phyloP scores from a whole-genome alignment of 1,140 invertebrate species.

The Mizuhopecten yessoensis region DNA sequence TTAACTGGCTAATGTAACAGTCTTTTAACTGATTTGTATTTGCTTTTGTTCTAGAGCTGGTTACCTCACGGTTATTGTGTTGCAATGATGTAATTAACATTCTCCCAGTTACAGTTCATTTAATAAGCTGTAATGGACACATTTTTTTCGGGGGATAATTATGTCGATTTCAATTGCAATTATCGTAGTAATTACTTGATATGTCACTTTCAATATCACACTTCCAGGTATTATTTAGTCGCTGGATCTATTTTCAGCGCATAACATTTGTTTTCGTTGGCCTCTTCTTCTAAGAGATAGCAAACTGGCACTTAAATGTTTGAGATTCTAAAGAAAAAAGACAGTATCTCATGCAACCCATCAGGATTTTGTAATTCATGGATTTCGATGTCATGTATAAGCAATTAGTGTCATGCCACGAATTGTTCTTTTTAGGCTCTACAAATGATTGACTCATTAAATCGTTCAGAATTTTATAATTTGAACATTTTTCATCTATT shows the following conservation, averaged over 20 bases:
- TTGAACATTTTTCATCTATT: background rate
- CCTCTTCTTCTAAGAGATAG: background rate
- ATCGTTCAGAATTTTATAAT: background rate
- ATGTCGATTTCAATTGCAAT: background rate
- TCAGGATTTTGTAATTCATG: background rate
- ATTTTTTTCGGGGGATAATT: background rate
- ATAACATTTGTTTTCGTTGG: background rate
- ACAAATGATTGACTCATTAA: background rate
- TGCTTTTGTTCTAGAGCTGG: no score
- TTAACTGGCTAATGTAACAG: no score
- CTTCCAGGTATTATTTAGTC: background rate
- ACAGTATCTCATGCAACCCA: background rate
- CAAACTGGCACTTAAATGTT: background rate
- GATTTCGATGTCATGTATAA: background rate
- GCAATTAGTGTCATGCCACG: background rate
- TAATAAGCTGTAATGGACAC: no score
- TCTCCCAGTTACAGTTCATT: no score
- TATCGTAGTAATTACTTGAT: background rate
- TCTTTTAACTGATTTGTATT: no score
- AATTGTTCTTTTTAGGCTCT: background rate
- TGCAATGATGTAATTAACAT: no score
- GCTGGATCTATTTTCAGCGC: background rate
- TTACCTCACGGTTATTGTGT: no score
- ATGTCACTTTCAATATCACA: background rate
- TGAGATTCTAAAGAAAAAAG: background rate